phyloP scores from a whole-genome alignment of 2,797 vertebrate genomes.

The Trematomus bernacchii region DNA sequence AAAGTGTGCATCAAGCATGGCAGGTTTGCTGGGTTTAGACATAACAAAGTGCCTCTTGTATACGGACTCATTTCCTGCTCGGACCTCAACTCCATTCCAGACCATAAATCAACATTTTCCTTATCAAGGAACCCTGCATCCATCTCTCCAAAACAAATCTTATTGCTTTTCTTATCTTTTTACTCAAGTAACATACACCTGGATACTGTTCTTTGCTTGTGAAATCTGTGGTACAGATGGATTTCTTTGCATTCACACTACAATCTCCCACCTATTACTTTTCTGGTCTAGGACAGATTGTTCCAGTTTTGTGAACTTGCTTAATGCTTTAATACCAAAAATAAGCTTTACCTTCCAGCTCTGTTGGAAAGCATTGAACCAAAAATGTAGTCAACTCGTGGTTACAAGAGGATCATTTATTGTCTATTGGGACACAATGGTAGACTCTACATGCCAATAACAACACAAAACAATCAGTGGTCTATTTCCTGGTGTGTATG shows the following conservation, averaged over 20 bases:
- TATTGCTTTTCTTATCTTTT: constrained; percentile 6
- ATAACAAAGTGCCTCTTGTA: constrained; percentile 56
- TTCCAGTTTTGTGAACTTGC: not conserved
- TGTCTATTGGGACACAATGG: not conserved
- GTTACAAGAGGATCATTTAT: not conserved
- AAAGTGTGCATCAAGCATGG: constrained; percentile 30
- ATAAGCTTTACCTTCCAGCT: not conserved
- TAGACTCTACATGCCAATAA: constrained; percentile 26
- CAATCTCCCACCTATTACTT: not conserved
- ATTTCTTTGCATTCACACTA: not conserved
- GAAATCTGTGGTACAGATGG: not conserved
- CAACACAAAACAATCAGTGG: not conserved
- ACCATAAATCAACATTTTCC: constrained; percentile 42
- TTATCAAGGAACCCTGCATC: constrained; percentile 37
- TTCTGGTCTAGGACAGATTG: not conserved
- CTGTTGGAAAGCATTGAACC: not conserved
- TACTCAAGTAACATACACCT: no score
- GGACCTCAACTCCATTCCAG: constrained; percentile 23
- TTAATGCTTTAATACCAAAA: not conserved
- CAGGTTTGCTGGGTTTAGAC: constrained; percentile 53
- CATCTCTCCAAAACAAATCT: constrained; percentile 19
- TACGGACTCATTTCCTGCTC: constrained; percentile 65
- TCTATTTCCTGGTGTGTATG: not conserved
- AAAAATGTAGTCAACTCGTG: not conserved
- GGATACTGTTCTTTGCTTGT: not conserved